Percentiles rank a stretch among this genome's conserved stretches.
Conservation (phyloP, 2,888 invertebrate species). For the Automeris io region DNA sequence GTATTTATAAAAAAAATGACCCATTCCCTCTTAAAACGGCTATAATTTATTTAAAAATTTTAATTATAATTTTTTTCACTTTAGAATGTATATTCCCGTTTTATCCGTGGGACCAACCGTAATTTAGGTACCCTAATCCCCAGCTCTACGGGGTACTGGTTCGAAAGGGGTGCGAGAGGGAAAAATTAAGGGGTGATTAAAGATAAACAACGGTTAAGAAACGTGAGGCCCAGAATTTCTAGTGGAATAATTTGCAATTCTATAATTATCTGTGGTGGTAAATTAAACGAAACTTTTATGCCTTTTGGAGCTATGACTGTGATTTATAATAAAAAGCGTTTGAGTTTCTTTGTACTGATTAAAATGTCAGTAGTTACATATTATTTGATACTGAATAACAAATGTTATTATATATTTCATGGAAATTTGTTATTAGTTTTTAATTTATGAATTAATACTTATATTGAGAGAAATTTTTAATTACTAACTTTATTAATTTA, state of each 20-base stretch:
- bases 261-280: conserved; percentile 55
- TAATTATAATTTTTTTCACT: conserved; percentile 28
- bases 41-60: conserved; percentile 12
- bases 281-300: conserved; percentile 47
- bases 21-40: conserved; percentile 3
- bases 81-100: conserved; percentile 24
- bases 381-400: too few relatives aligned
- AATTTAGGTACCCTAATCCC: conserved; percentile 63
- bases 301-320: conserved; percentile 25
- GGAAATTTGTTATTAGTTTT: too few relatives aligned
- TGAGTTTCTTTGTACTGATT: not conserved
- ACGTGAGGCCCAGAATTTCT: conserved; percentile 38
- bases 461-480: too few relatives aligned
- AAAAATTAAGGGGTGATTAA: conserved; percentile 68
- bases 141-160: conserved; percentile 32
- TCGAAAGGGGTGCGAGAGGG: conserved; percentile 51
- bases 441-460: too few relatives aligned
- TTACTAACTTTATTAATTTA: too few relatives aligned
- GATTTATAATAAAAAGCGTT: conserved; percentile 31
- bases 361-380: not conserved
- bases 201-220: conserved; percentile 65
- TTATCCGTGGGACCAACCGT: conserved; percentile 32
- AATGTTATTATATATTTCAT: too few relatives aligned
- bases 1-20: conserved; percentile 1
- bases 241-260: conserved; percentile 63